phyloP scores from a whole-genome alignment of 2,113 vertebrate genomes.

The Solea senegalensis region DNA sequence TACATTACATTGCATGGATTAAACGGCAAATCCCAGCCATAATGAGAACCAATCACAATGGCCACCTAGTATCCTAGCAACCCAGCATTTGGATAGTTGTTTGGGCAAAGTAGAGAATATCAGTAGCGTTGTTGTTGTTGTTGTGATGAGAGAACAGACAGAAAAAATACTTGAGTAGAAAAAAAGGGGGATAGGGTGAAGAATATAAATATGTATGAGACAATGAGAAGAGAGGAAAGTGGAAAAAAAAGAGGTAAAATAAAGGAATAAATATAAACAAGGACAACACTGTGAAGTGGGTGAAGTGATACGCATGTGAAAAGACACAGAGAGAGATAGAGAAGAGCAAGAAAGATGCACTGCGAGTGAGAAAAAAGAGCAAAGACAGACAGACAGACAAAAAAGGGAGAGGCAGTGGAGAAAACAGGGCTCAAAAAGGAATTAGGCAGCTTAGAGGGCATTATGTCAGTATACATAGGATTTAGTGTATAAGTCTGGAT shows the following conservation, averaged over 20 bases:
- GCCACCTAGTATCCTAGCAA: conserved; percentile 79
- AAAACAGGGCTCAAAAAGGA: conserved; percentile 74
- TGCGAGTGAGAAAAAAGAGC: conserved; percentile 18
- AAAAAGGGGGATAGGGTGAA: conserved; percentile 4
- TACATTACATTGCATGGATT: conserved; percentile 73
- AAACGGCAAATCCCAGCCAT: conserved; percentile 73
- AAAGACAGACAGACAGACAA: conserved; percentile 35
- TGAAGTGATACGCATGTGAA: conserved; percentile 59
- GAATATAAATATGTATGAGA: conserved; percentile 35
- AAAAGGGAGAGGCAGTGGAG: conserved; percentile 51
- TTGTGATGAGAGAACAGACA: conserved; percentile 1
- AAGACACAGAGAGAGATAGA: conserved; percentile 21
- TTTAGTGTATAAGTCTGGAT: conserved; percentile 80
- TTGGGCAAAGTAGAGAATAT: conserved; percentile 50
- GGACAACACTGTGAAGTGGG: conserved; percentile 56
- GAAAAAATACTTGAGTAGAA: conserved; percentile 2
- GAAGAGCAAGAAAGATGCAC: conserved; percentile 20
- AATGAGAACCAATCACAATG: conserved; percentile 74
- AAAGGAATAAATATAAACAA: conserved; percentile 12
- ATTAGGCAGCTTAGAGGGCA: conserved; percentile 81
- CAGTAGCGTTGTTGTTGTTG: conserved; percentile 52
- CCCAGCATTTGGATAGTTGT: conserved; percentile 57
- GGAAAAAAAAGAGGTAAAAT: conserved; percentile 18
- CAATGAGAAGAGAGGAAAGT: conserved; percentile 46
- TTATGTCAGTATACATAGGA: conserved; percentile 81